These are phyloP conservation scores for Solea senegalensis DNA, from an alignment of 2,113 vertebrate genomes.

Conservation along the genomic window DNA sequence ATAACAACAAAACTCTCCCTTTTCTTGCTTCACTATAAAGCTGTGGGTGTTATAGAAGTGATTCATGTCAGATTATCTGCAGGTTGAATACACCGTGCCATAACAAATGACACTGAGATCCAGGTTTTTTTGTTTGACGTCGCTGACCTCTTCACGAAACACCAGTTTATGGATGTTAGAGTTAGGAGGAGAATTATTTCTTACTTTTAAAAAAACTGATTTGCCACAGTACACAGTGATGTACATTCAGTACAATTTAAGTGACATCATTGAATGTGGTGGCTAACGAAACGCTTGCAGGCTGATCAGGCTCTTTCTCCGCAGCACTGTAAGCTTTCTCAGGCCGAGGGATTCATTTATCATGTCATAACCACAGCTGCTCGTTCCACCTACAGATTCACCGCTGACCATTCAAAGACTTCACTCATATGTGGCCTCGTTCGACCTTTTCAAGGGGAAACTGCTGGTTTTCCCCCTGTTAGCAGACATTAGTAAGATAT, in stretches of 20 bases:
- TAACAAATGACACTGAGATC: neutral
- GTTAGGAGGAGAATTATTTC: too few relatives aligned
- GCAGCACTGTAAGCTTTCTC: conserved; percentile 17
- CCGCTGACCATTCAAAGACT: conserved; percentile 40
- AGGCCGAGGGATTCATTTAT: conserved; percentile 35
- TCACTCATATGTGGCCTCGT: conserved; percentile 6
- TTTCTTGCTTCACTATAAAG: neutral
- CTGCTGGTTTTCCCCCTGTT: neutral
- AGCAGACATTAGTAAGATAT: neutral
- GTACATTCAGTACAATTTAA: neutral
- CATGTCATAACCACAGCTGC: conserved; percentile 45
- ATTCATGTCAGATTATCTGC: neutral
- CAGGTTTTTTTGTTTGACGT: too few relatives aligned
- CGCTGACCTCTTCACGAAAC: too few relatives aligned
- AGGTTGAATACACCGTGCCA: neutral
- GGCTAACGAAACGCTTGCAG: conserved; percentile 14
- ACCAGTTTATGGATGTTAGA: too few relatives aligned
- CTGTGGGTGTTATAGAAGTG: neutral
- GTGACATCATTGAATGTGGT: conserved; percentile 40
- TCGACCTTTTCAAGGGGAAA: conserved; percentile 1
- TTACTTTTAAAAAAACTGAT: neutral
- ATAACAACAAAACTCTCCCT: neutral
- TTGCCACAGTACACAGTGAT: neutral
- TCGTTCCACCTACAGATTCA: conserved; percentile 32
- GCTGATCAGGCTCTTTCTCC: conserved; percentile 28